Percentiles rank a stretch among this genome's conserved stretches.
Evolutionary conservation across 1,140 invertebrate species (phyloP).

Genomic region (Aporrectodea caliginosa): DNA sequence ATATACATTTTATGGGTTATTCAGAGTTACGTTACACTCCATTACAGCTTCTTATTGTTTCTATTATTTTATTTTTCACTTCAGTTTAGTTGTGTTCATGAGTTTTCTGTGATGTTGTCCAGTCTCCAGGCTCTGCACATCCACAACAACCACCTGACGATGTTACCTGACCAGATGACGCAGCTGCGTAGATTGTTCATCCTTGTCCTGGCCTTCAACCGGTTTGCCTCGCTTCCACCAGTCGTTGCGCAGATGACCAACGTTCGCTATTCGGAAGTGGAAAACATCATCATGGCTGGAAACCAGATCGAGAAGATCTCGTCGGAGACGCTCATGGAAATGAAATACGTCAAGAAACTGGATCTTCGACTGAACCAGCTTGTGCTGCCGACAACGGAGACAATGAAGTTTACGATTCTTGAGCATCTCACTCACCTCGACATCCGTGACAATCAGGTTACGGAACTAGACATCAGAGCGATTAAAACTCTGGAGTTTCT

Average conservation of each 20-base stretch:
- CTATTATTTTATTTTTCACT: no score
- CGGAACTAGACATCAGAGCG: constrained; percentile 49
- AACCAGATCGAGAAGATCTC: constrained; percentile 47
- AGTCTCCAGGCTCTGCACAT: constrained; percentile 51
- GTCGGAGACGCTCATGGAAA: constrained; percentile 43
- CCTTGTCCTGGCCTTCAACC: constrained; percentile 54
- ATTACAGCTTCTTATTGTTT: no score
- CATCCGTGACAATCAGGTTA: constrained; percentile 47
- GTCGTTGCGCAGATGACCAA: constrained; percentile 41
- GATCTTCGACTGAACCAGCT: constrained; percentile 54
- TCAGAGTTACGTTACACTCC: no score
- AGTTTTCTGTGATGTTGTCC: no score
- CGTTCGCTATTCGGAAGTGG: constrained; percentile 38
- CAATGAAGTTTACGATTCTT: constrained; percentile 46
- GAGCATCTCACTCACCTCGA: constrained; percentile 53
- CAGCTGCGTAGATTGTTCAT: constrained; percentile 46
- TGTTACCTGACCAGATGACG: constrained; percentile 47
- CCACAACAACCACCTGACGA: constrained; percentile 52
- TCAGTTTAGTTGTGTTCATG: no score
- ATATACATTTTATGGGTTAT: no score
- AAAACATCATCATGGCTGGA: constrained; percentile 55
- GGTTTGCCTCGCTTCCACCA: constrained; percentile 46
- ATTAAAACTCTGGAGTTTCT: constrained; percentile 51
- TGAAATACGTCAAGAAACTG: constrained; percentile 52
- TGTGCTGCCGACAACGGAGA: constrained; percentile 48